phyloP scores from a whole-genome alignment of 2,113 vertebrate species.

The Indicator indicator region DNA sequence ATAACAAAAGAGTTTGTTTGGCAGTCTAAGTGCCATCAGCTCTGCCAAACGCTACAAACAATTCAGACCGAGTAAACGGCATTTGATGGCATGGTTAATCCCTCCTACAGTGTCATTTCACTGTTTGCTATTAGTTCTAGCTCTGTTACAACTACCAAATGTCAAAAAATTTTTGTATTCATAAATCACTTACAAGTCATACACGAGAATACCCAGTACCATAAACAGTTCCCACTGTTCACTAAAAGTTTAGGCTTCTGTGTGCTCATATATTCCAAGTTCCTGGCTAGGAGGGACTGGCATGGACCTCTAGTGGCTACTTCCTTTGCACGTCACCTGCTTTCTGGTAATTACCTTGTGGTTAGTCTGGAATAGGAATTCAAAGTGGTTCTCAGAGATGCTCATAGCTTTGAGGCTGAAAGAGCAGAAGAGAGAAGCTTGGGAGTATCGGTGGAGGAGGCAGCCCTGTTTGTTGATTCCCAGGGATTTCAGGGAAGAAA shows the following conservation, averaged over 20 bases:
- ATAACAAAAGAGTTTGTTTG: not conserved
- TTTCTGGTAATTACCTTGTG: not conserved
- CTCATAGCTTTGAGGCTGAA: not conserved
- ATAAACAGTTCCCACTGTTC: not conserved
- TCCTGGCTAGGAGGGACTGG: not conserved
- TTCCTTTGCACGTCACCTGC: not conserved
- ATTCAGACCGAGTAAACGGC: not conserved
- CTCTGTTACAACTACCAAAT: not conserved
- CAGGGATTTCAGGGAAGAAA: not conserved
- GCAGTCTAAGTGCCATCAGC: not conserved
- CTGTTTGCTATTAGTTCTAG: not conserved
- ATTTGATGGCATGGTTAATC: not conserved
- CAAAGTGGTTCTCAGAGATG: not conserved
- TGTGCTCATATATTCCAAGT: not conserved
- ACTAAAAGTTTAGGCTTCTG: not conserved
- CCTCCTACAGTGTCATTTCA: not conserved
- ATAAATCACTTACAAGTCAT: not conserved
- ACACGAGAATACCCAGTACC: not conserved
- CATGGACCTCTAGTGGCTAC: not conserved
- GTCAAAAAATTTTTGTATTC: not conserved
- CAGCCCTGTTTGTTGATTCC: not conserved
- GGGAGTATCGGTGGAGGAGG: not conserved
- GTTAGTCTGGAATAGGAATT: not conserved
- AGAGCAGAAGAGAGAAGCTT: not conserved
- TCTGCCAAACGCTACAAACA: not conserved